Percentiles rank a stretch among this genome's conserved stretches.
These are phyloP conservation scores for Spondyliosoma cantharus DNA, from an alignment of 2,797 vertebrate genomes.

Conservation along the genomic window DNA sequence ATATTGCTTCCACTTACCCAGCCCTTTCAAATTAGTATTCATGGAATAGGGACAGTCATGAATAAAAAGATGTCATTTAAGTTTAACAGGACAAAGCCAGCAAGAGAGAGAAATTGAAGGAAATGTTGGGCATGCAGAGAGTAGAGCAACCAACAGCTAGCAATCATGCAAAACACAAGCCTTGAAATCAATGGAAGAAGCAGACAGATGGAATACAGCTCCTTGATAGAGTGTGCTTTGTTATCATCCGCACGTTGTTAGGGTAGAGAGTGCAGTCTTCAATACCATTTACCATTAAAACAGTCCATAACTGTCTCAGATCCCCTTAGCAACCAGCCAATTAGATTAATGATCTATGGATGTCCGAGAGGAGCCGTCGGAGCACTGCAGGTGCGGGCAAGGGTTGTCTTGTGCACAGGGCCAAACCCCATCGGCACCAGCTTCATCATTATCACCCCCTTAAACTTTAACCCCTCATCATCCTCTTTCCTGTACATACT, in stretches of 20 bases:
- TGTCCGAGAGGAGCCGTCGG: constrained; percentile 72
- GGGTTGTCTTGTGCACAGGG: constrained; percentile 58
- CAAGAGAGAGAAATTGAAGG: constrained; percentile 60
- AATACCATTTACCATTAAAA: constrained; percentile 80
- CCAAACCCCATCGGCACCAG: constrained; percentile 75
- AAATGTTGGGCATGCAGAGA: constrained; percentile 70
- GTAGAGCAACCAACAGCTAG: constrained; percentile 62
- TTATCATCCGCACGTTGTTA: constrained; percentile 70
- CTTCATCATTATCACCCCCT: constrained; percentile 84
- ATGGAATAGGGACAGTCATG: constrained; percentile 76
- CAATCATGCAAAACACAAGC: constrained; percentile 80
- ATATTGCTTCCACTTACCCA: constrained; percentile 80
- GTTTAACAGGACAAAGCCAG: constrained; percentile 77
- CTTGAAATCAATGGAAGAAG: constrained; percentile 64
- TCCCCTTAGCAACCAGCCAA: constrained; percentile 81
- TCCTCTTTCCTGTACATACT: constrained; percentile 78
- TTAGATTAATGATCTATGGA: constrained; percentile 86
- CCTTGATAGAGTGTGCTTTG: constrained; percentile 67
- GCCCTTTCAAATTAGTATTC: constrained; percentile 82
- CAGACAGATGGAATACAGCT: constrained; percentile 55
- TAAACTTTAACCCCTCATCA: constrained; percentile 84
- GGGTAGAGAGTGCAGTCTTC: constrained; percentile 69
- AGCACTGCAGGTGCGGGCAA: constrained; percentile 54
- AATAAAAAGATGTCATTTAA: constrained; percentile 84
- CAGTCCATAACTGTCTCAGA: constrained; percentile 77